A percentile compares a stretch with the other conserved stretches of the same genome.
Evolutionary conservation across 2,797 vertebrate genomes (phyloP).

Genomic region (Denticeps clupeoides): DNA sequence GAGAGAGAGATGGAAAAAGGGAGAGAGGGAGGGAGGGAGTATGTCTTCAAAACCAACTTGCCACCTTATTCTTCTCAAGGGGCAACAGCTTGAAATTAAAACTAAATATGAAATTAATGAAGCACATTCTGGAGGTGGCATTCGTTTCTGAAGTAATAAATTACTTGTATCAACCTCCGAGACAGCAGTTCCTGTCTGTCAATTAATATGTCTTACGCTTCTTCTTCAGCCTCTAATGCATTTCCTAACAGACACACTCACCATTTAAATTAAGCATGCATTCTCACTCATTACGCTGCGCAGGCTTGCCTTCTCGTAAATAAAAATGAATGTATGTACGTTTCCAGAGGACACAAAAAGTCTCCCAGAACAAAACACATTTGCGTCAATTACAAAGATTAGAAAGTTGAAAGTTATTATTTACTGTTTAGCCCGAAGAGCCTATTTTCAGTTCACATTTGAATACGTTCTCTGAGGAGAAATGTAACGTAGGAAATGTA

Average conservation of each 20-base stretch:
- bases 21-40: slow-evolving; percentile 52
- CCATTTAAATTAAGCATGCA: slow-evolving; percentile 99
- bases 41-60: slow-evolving; percentile 97
- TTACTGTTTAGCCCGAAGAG: slow-evolving; percentile 64
- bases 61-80: slow-evolving; percentile 99
- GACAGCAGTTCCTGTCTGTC: slow-evolving; percentile 99
- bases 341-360: slow-evolving; percentile 62
- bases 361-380: slow-evolving; percentile 60
- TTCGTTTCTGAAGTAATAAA: slow-evolving; percentile 99
- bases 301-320: slow-evolving; percentile 84
- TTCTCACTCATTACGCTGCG: slow-evolving; percentile 91
- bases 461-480: slow-evolving; percentile 48
- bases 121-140: slow-evolving; percentile 99
- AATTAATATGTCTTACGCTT: slow-evolving; percentile 99
- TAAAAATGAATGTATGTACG: slow-evolving; percentile 84
- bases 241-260: slow-evolving; percentile 97
- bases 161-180: slow-evolving; percentile 99
- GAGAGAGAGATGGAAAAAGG: slow-evolving; percentile 34
- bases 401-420: slow-evolving; percentile 67
- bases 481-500: slow-evolving; percentile 41
- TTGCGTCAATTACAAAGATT: slow-evolving; percentile 71
- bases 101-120: slow-evolving; percentile 99
- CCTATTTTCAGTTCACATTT: slow-evolving; percentile 60
- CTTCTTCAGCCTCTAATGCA: slow-evolving; percentile 93
- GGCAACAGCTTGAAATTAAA: slow-evolving; percentile 99